Evolutionary conservation across 2,888 invertebrate genomes (phyloP).

Genomic region (Epinotia demarniana): DNA sequence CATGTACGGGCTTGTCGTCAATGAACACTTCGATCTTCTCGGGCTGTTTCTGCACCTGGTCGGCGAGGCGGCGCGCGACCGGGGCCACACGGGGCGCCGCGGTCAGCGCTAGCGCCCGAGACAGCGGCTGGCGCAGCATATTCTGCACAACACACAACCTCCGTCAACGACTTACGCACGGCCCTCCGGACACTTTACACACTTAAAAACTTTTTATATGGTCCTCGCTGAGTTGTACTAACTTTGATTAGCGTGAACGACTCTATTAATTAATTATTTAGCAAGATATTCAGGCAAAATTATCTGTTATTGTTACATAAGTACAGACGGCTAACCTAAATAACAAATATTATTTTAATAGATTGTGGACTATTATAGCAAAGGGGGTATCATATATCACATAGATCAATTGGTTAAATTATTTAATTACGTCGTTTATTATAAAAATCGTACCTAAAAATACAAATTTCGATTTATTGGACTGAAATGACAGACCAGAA

Average conservation of each 20-base stretch:
- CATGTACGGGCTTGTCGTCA: slow-evolving; percentile 97
- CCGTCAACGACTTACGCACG: slow-evolving; percentile 46
- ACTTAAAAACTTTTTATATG: slow-evolving; percentile 17
- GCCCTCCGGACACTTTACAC: slow-evolving; percentile 45
- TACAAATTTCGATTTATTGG: slow-evolving; percentile 54
- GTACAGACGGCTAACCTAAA: slow-evolving; percentile 77
- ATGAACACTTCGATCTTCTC: slow-evolving; percentile 98
- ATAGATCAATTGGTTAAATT: slow-evolving; percentile 47
- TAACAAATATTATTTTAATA: slow-evolving; percentile 49
- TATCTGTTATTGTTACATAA: slow-evolving; percentile 82
- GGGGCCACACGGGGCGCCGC: slow-evolving; percentile 74
- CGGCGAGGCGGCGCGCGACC: slow-evolving; percentile 79
- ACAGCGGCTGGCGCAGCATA: slow-evolving; percentile 92
- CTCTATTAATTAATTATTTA: slow-evolving; percentile 49
- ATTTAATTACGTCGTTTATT: slow-evolving; percentile 54
- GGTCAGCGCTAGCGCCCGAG: slow-evolving; percentile 86
- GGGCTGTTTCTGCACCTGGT: slow-evolving; percentile 82
- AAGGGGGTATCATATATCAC: slow-evolving; percentile 7
- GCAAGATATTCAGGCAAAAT: slow-evolving; percentile 52
- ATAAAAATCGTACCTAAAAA: slow-evolving; percentile 63
- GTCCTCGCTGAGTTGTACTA: slow-evolving; percentile 36
- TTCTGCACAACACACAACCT: slow-evolving; percentile 66
- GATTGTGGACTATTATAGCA: slow-evolving; percentile 27
- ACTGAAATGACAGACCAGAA: slow-evolving; percentile 59
- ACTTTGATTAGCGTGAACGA: background rate